Evolutionary conservation across 2,888 invertebrate species (phyloP).

Genomic region (Zele albiditarsus): DNA sequence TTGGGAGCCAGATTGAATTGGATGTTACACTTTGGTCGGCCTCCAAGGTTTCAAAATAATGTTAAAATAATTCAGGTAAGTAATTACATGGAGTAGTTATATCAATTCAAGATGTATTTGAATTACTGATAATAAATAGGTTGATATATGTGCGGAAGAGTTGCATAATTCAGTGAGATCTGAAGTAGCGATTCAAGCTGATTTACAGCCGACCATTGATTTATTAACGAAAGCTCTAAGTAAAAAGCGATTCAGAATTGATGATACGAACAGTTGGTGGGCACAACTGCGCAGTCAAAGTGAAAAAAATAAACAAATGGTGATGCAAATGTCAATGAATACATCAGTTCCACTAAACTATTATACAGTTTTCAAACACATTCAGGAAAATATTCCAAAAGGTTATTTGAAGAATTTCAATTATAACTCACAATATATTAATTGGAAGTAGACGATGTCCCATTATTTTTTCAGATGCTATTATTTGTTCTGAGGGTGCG

Average conservation of each 20-base stretch:
- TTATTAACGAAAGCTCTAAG: conserved; percentile 78
- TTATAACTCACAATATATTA: neutral
- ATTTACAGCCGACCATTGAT: conserved; percentile 83
- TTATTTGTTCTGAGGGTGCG: conserved; percentile 97
- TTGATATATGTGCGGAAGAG: conserved; percentile 92
- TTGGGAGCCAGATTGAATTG: conserved; percentile 96
- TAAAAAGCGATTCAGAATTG: conserved; percentile 76
- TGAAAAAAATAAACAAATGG: conserved; percentile 81
- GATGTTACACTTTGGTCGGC: conserved; percentile 96
- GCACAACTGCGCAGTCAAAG: conserved; percentile 80
- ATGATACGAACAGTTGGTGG: conserved; percentile 83
- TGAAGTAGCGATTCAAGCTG: conserved; percentile 88
- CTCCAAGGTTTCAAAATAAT: conserved; percentile 86
- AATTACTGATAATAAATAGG: conserved; percentile 71
- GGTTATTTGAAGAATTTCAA: conserved; percentile 56
- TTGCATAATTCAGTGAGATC: conserved; percentile 91
- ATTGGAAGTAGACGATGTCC: neutral
- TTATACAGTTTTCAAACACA: conserved; percentile 91
- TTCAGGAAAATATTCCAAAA: conserved; percentile 83
- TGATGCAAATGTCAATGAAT: conserved; percentile 81
- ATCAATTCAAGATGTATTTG: neutral
- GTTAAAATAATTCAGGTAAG: conserved; percentile 91
- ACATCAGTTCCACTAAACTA: conserved; percentile 89
- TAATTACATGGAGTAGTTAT: neutral
- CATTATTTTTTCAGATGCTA: conserved; percentile 76